Evolutionary conservation across 2,113 vertebrate genomes (phyloP).

Genomic region (Paramisgurnus dabryanus): DNA sequence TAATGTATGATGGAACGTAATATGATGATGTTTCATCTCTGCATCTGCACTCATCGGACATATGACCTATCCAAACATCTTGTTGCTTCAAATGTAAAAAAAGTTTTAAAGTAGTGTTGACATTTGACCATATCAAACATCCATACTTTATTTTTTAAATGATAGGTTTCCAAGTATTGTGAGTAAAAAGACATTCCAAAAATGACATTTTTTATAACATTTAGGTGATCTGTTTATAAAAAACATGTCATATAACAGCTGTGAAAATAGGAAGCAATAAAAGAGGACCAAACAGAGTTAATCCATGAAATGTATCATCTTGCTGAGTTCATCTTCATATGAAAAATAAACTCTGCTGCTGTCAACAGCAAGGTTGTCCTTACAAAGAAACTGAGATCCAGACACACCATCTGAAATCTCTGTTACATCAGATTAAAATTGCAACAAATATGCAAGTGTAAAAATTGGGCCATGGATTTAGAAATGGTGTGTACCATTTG

Average conservation of each 20-base stretch:
- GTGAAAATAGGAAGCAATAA: background rate
- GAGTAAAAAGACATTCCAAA: no score
- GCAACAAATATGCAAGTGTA: slow-evolving; percentile 33
- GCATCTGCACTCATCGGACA: no score
- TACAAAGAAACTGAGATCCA: background rate
- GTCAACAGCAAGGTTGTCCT: background rate
- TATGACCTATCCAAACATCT: no score
- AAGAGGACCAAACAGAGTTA: background rate
- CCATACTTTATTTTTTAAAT: background rate
- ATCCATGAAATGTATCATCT: background rate
- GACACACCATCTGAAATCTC: background rate
- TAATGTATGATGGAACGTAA: slow-evolving; percentile 31
- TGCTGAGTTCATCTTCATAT: background rate
- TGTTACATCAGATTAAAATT: slow-evolving; percentile 1
- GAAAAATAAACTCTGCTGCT: slow-evolving; percentile 4
- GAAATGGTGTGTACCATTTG: slow-evolving; percentile 10
- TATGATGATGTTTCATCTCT: background rate
- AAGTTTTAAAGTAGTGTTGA: no score
- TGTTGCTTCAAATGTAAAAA: no score
- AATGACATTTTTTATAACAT: no score
- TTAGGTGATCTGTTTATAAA: no score
- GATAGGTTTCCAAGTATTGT: no score
- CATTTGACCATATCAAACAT: background rate
- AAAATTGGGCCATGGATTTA: slow-evolving; percentile 47
- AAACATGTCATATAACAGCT: no score